Percentiles rank a stretch among this genome's conserved stretches.
Conservation (phyloP, 2,888 invertebrate genomes). For the Coelogynopora nodosa region DNA sequence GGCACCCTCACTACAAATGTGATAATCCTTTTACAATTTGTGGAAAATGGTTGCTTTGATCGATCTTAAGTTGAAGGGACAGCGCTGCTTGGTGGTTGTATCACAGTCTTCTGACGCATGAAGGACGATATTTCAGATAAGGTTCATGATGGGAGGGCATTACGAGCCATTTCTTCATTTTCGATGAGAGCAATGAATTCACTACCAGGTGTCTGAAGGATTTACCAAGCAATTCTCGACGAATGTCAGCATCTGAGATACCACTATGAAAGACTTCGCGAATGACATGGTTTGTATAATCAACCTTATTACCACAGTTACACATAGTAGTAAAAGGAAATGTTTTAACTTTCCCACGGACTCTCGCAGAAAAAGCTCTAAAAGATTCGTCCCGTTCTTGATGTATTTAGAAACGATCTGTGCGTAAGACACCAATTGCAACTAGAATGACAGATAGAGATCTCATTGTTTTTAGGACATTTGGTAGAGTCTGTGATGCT, state of each 20-base stretch:
- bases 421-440: background rate
- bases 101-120: too few relatives aligned
- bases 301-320: too few relatives aligned
- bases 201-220: too few relatives aligned
- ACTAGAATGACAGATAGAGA: background rate
- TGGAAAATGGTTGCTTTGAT: too few relatives aligned
- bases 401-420: background rate
- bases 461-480: background rate
- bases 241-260: background rate
- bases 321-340: background rate
- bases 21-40: too few relatives aligned
- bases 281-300: background rate
- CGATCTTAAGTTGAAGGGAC: too few relatives aligned
- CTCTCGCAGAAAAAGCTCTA: background rate
- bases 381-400: background rate
- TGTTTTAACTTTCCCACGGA: background rate
- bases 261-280: background rate
- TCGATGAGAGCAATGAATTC: too few relatives aligned
- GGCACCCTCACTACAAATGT: too few relatives aligned
- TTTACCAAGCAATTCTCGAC: background rate
- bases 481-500: background rate
- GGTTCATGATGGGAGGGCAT: too few relatives aligned
- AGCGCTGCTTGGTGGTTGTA: too few relatives aligned
- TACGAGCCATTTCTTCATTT: too few relatives aligned
- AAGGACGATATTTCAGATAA: too few relatives aligned